Evolutionary conservation across 2,797 vertebrate genomes (phyloP).

Genomic region (Chrysocyon brachyurus): DNA sequence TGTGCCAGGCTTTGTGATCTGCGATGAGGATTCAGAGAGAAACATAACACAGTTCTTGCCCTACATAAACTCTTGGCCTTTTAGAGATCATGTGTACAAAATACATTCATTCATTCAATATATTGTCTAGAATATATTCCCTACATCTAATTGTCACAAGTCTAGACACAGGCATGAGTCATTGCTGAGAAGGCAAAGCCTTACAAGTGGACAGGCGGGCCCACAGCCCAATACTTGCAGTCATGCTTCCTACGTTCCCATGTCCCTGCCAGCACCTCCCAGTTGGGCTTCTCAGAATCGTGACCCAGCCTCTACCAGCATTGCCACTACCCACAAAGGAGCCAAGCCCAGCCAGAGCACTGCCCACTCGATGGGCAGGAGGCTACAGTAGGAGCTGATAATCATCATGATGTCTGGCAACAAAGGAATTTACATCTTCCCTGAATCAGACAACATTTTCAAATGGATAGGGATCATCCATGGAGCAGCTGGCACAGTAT

Average conservation of each 20-base stretch:
- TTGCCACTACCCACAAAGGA: neutral
- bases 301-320: neutral
- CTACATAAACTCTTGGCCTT: neutral
- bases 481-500: neutral
- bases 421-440: neutral
- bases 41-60: neutral
- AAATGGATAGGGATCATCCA: neutral
- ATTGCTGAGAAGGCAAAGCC: neutral
- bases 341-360: neutral
- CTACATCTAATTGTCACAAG: neutral
- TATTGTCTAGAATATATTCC: neutral
- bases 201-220: neutral
- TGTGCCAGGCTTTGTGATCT: neutral
- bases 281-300: neutral
- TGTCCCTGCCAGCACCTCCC: neutral
- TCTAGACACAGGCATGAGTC: neutral
- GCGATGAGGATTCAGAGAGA: neutral
- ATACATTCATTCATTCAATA: neutral
- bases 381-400: conserved; percentile 88
- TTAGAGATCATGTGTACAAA: conserved; percentile 6
- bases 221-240: neutral
- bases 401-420: neutral
- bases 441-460: neutral
- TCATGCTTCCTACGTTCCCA: neutral
- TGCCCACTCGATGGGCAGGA: neutral